A percentile compares a stretch with the other conserved stretches of the same genome.
Conservation (phyloP, 92 coral and sea anemone species). For the Montipora capitata region DNA sequence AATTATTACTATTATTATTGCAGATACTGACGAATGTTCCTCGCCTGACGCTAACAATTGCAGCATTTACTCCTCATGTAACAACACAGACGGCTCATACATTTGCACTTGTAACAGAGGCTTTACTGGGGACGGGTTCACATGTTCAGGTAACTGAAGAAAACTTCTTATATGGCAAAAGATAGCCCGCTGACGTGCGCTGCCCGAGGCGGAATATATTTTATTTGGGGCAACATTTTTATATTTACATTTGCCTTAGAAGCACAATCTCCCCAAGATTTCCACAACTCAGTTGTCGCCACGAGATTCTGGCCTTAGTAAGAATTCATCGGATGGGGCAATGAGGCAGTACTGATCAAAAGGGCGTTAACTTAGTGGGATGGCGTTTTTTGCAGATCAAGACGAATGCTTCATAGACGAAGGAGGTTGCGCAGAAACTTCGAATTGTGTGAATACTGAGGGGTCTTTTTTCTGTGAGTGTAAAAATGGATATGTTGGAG, state of each 20-base stretch:
- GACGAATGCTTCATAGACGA: constrained; percentile 18
- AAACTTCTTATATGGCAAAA: no score
- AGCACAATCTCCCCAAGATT: no score
- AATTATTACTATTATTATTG: not conserved
- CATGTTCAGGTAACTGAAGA: constrained; percentile 55
- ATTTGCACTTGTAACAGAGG: constrained; percentile 71
- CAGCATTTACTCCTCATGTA: constrained; percentile 50
- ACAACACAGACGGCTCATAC: constrained; percentile 60
- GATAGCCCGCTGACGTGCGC: no score
- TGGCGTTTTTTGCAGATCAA: not conserved
- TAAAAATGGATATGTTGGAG: constrained; percentile 56
- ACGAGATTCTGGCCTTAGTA: no score
- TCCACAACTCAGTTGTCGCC: no score
- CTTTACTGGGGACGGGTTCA: constrained; percentile 38
- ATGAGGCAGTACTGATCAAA: no score
- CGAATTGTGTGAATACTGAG: constrained; percentile 12
- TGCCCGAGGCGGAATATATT: no score
- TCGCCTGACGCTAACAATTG: constrained; percentile 3
- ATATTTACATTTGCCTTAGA: no score
- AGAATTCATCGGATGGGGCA: no score
- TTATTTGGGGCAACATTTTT: no score
- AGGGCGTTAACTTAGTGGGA: no score
- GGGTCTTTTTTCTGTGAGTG: constrained; percentile 46
- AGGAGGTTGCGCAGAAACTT: no score
- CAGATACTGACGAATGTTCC: constrained; percentile 83